These are phyloP conservation scores for Heliconius nattereri DNA, from an alignment of 1,140 invertebrate genomes.

Conservation along the genomic window DNA sequence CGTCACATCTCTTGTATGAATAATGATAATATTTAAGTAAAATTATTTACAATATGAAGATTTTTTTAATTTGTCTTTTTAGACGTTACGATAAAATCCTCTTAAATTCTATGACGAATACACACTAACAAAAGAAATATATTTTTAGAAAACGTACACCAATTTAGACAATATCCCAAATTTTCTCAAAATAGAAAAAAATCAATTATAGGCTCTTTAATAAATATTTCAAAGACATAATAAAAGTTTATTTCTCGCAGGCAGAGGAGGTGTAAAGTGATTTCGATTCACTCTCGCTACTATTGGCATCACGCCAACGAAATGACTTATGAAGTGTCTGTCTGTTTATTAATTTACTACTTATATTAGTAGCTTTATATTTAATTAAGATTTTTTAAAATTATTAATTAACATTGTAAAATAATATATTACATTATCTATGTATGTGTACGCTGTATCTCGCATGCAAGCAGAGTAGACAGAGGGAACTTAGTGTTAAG, in stretches of 20 bases:
- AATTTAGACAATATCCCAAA: too few species aligned
- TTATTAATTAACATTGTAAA: background rate
- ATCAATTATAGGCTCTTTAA: too few species aligned
- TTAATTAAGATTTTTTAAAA: background rate
- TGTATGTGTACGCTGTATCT: too few species aligned
- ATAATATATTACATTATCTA: background rate
- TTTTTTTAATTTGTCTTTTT: too few species aligned
- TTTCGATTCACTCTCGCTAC: constrained; percentile 14
- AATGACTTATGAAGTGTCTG: background rate
- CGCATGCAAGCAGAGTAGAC: too few species aligned
- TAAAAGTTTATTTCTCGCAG: background rate
- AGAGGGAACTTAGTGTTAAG: background rate
- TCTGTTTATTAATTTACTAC: constrained; percentile 3
- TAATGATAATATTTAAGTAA: too few species aligned
- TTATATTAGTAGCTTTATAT: background rate
- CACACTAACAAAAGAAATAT: background rate
- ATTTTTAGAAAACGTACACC: too few species aligned
- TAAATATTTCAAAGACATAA: background rate
- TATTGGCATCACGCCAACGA: background rate
- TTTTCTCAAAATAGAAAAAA: background rate
- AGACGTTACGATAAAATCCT: too few species aligned
- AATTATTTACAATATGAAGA: too few species aligned
- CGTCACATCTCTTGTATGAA: too few species aligned
- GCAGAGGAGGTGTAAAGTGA: constrained; percentile 1
- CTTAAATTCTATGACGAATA: too few species aligned